Evolutionary conservation across 2,888 invertebrate species (phyloP), one percentile per base, ranked within the genome.

Genomic region (Homarus gammarus): DNA sequence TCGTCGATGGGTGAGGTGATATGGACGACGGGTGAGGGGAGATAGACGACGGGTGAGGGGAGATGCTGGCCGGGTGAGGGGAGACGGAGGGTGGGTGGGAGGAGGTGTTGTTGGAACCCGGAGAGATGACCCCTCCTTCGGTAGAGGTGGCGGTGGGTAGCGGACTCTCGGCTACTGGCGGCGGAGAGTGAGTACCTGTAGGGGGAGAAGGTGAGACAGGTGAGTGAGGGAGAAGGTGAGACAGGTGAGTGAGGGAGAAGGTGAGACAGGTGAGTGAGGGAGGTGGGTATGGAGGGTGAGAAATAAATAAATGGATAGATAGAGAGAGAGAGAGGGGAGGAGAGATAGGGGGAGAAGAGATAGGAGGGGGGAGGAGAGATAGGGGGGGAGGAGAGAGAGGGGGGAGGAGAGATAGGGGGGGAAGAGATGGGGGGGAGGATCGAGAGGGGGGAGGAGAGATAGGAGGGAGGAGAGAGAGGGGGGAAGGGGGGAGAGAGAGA

Each of bases 21-120:
- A 70, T 31, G 27, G 90, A 56, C 27, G 83, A 40, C 64, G 87
- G 87, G 70, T 75, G 86, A 31, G 90, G 87, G 75, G 84, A 84
- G 75, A 82, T 82, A 72, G 85, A 85, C 27, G 77, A 38, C 56
- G 82, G 89, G 77, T 79, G 88, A 33, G 88, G 89, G 44, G 89
- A 89, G 44, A 87, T 61, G 56, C 78, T 70, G 18, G 87, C 77
- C n/a, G 90, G 82, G 84, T 90, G 90, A 18, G 90, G 90, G 79
- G 90, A 90, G 27, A 87, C 81, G 0, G 90, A 90, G 8, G 90
- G 61, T 1, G 87, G 78, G 56, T 84, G 87, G 27, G 90, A 82
- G 81, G 86, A 83, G 75, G 89, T 77, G 18, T 85, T 82, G 64
- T 81, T 90, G 73, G 90, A 78, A 40, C 81, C 38, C 10, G 87